Percentiles rank a stretch among this genome's conserved stretches.
phyloP scores from a whole-genome alignment of 2,888 invertebrate genomes.

The Ophioninae sp. region DNA sequence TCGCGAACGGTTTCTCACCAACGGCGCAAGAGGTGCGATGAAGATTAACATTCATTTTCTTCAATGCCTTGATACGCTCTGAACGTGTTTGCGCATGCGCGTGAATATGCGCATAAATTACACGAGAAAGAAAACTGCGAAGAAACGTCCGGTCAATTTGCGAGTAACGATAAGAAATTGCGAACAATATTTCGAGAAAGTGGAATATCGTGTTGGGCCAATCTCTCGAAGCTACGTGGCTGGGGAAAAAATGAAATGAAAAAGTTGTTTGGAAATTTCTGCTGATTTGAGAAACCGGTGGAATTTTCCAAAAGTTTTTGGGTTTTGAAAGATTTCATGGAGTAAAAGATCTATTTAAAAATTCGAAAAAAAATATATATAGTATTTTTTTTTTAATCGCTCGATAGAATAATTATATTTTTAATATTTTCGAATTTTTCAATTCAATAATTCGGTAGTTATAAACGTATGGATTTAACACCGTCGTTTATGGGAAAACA shows the following conservation, averaged over 20 bases:
- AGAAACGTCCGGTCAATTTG: constrained; percentile 43
- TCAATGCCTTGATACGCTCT: neutral
- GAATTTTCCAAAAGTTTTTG: neutral
- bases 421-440: too few relatives aligned
- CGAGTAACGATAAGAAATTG: constrained; percentile 5
- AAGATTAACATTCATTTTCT: constrained; percentile 41
- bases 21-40: constrained; percentile 38
- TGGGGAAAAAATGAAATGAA: neutral
- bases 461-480: too few relatives aligned
- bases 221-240: too few relatives aligned
- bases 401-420: too few relatives aligned
- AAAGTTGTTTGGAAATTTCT: neutral
- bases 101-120: neutral
- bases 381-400: too few relatives aligned
- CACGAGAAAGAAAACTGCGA: constrained; percentile 30
- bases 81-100: neutral
- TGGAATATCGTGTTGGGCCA: neutral
- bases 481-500: too few relatives aligned
- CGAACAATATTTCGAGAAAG: neutral
- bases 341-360: neutral
- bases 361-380: too few relatives aligned
- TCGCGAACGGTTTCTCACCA: constrained; percentile 43
- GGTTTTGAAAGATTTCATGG: neutral
- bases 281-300: neutral
- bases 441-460: too few relatives aligned